Evolutionary conservation across 2,888 invertebrate genomes (phyloP).

Genomic region (Hypomecis atomaria): DNA sequence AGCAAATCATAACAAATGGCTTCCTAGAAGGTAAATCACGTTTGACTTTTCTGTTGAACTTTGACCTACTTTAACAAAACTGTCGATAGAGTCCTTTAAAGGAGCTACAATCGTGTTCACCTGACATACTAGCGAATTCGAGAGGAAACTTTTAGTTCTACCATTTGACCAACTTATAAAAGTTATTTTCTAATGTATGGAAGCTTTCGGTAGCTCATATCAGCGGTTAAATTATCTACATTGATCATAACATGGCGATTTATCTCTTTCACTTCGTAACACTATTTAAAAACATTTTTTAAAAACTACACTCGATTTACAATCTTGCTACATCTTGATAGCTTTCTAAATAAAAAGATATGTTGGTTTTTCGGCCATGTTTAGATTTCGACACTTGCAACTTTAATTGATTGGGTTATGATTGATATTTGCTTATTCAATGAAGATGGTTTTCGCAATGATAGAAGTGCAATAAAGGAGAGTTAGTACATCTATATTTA

Average conservation of each 20-base stretch:
- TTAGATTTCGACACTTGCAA: not conserved
- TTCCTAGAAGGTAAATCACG: constrained; percentile 22
- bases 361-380: constrained; percentile 6
- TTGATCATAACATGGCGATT: constrained; percentile 60
- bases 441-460: not conserved
- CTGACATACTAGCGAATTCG: not conserved
- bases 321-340: constrained; percentile 4
- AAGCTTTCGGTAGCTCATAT: constrained; percentile 58
- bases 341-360: constrained; percentile 2
- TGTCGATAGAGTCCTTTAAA: not conserved
- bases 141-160: not conserved
- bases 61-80: constrained; percentile 22
- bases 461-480: no score
- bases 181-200: constrained; percentile 1
- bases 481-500: no score
- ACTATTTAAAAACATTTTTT: constrained; percentile 25
- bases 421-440: constrained; percentile 15
- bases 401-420: constrained; percentile 10
- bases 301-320: constrained; percentile 12
- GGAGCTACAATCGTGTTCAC: not conserved
- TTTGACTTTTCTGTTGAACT: constrained; percentile 22
- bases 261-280: constrained; percentile 56
- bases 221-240: constrained; percentile 54
- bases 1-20: constrained; percentile 29
- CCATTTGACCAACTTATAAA: not conserved